Conservation (phyloP, 1,140 invertebrate genomes). For the Drosophila ogumai region DNA sequence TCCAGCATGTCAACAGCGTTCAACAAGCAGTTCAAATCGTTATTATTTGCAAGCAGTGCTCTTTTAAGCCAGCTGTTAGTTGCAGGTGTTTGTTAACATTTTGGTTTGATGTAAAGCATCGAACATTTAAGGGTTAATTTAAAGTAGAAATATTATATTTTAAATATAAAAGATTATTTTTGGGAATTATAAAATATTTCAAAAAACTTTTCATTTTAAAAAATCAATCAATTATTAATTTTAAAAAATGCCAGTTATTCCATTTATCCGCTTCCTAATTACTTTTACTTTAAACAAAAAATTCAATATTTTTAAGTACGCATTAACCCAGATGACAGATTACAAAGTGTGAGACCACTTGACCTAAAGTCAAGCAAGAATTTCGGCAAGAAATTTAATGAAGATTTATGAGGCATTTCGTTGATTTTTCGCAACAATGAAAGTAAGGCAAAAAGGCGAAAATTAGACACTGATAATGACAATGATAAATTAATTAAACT, state of each 20-base stretch:
- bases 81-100: neutral
- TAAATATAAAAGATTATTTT: neutral
- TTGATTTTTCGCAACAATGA: constrained; percentile 2
- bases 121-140: constrained; percentile 8
- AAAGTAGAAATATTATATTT: neutral
- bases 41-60: constrained; percentile 8
- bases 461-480: constrained; percentile 61
- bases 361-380: neutral
- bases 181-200: neutral
- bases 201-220: neutral
- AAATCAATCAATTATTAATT: too few relatives aligned
- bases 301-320: neutral
- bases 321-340: constrained; percentile 1
- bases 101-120: neutral
- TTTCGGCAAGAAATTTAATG: constrained; percentile 22
- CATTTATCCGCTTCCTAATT: neutral
- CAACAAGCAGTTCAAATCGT: constrained; percentile 44
- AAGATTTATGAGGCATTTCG: constrained; percentile 37
- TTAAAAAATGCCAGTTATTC: too few relatives aligned
- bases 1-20: constrained; percentile 1
- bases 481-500: constrained; percentile 61
- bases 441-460: constrained; percentile 25
- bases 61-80: constrained; percentile 17
- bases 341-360: constrained; percentile 6
- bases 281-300: neutral